Base-by-base conservation (phyloP, 2,797 vertebrate genomes). In the Sebastes cheni region DNA sequence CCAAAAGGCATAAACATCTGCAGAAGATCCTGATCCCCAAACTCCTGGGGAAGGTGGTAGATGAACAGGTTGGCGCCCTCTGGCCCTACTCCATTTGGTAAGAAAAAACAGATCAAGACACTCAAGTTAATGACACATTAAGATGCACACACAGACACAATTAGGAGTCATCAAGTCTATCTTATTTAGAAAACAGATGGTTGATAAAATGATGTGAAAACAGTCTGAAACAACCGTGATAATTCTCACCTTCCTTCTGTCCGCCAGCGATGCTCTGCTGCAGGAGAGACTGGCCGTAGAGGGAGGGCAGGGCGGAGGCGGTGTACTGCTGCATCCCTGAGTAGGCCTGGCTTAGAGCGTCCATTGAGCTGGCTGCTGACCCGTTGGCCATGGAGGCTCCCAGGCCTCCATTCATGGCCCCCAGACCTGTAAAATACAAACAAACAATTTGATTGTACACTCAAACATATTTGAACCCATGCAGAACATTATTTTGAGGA, bases 1-100 rank as follows among this genome's bases (percentile, higher is more conserved):
- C 98, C 98, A 93, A 99, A 99, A 96, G 98, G 98, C 97, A 99
- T 98, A 96, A 99, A 99, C 98, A 99, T 99, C 96, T 99, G 98
- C 93, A 99, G 96, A 92, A 99, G 97, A 95, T 99, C 98, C 96
- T 99, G 98, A 96, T 99, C 98, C 92, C 98, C 98, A 94, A 99
- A 99, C 95, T 99, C 98, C 95, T 99, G 98, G 90, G 98, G 98
- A 93, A 99, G 97, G 95, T 99, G 98, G 95, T 99, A 99, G 96
- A 99, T 99, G 94, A 99, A 99, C 94, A 99, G 96, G 93, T 99
- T 99, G 96, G 97, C 98, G 82, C 98, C 97, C 96, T 99, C 98
- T 91, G 98, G 98, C 93, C 98, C 97, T 98, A 95, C 90, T 96
- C 93, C 94, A 90, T 78, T 88, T 78, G 64, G 88, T 91, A 92